Evolutionary conservation across 2,113 vertebrate species (phyloP).

Genomic region (Macaca mulatta): DNA sequence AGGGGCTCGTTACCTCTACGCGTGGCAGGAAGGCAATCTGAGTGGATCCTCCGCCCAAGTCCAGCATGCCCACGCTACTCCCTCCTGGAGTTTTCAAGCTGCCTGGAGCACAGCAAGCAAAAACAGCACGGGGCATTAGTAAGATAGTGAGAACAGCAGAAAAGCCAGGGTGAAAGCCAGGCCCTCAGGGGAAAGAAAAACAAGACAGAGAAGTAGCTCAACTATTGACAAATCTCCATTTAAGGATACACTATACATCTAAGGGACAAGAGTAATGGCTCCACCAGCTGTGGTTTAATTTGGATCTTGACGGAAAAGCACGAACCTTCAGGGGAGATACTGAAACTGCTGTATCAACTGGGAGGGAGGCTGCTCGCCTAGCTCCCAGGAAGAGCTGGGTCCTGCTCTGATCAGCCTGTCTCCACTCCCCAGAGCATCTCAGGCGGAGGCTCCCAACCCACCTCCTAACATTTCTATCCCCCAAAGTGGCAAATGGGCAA

Average conservation of each 20-base stretch:
- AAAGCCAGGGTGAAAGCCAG: background rate
- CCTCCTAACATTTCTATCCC: background rate
- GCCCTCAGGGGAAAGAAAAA: background rate
- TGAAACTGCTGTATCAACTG: background rate
- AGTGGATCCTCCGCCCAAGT: constrained; percentile 96
- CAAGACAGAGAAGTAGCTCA: background rate
- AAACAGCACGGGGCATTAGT: background rate
- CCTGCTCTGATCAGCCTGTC: background rate
- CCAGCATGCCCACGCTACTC: constrained; percentile 92
- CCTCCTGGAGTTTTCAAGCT: constrained; percentile 83
- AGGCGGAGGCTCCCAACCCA: background rate
- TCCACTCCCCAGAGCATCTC: background rate
- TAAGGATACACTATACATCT: background rate
- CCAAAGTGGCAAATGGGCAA: background rate
- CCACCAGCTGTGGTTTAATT: background rate
- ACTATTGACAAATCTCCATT: background rate
- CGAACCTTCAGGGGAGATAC: background rate
- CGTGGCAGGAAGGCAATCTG: constrained; percentile 95
- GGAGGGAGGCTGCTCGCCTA: background rate
- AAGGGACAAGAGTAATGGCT: background rate
- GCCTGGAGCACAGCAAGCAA: constrained; percentile 82
- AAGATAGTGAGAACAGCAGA: background rate
- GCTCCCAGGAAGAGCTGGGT: background rate
- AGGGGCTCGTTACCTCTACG: constrained; percentile 85
- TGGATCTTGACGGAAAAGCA: background rate